These are phyloP conservation scores for Boulengeromyrus knoepffleri DNA, from an alignment of 2,113 vertebrate species.

Conservation along the genomic window DNA sequence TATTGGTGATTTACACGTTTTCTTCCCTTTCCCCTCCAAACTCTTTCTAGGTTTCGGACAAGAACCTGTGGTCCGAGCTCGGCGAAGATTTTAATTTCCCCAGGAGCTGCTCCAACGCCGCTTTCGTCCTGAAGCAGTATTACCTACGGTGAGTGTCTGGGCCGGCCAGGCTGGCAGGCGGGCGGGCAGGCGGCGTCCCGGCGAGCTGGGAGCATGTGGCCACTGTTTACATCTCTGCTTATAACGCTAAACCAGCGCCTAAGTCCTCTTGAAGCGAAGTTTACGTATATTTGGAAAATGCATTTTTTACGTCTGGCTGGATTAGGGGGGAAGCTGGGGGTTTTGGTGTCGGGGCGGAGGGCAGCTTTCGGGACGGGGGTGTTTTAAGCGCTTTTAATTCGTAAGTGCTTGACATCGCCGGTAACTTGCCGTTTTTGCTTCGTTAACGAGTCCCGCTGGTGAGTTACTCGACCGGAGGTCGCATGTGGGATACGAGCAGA, in stretches of 20 bases:
- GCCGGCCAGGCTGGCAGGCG: neutral
- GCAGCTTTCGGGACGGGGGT: neutral
- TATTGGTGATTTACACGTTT: neutral
- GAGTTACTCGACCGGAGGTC: neutral
- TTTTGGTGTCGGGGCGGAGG: neutral
- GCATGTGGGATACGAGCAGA: neutral
- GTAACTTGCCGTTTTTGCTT: neutral
- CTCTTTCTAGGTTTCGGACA: slow-evolving; percentile 85
- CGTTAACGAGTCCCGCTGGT: too few species aligned
- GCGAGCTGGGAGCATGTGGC: slow-evolving; percentile 54
- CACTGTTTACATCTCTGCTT: slow-evolving; percentile 57
- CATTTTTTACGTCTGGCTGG: neutral
- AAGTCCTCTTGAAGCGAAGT: neutral
- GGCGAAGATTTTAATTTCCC: slow-evolving; percentile 97
- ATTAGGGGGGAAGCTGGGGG: neutral
- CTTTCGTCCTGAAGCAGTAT: slow-evolving; percentile 99
- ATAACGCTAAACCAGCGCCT: neutral
- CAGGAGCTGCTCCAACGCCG: slow-evolving; percentile 95
- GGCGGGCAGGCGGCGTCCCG: slow-evolving; percentile 16
- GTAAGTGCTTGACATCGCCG: neutral
- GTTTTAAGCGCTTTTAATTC: neutral
- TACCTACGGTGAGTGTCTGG: slow-evolving; percentile 91
- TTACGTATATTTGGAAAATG: neutral
- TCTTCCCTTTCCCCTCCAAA: neutral
- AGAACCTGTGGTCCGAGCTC: slow-evolving; percentile 96